These are phyloP conservation scores for Nomada ruficornis DNA, from an alignment of 2,888 invertebrate genomes.

Conservation along the genomic window DNA sequence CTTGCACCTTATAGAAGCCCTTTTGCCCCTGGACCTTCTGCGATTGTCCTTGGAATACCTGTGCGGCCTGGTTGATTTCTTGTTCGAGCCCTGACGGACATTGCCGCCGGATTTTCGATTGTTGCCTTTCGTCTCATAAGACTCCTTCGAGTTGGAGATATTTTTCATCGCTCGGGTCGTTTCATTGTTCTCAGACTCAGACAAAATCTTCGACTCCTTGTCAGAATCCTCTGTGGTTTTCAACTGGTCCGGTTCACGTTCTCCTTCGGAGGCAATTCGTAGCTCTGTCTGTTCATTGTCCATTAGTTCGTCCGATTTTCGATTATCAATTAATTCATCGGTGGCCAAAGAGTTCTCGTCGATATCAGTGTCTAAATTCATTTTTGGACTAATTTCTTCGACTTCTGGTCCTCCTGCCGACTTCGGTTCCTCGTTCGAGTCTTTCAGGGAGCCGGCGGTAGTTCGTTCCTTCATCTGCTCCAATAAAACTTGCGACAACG, in stretches of 20 bases:
- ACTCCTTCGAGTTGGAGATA: neutral
- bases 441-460: neutral
- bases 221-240: constrained; percentile 20
- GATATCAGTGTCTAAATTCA: constrained; percentile 69
- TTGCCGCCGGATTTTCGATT: constrained; percentile 6
- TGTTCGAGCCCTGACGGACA: too few species aligned
- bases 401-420: neutral
- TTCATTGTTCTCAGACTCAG: constrained; percentile 35
- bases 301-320: constrained; percentile 71
- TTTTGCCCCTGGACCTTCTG: constrained; percentile 42
- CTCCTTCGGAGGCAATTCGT: constrained; percentile 25
- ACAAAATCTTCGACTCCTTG: constrained; percentile 24
- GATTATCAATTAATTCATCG: constrained; percentile 72
- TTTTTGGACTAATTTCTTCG: neutral
- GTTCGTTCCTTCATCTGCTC: constrained; percentile 10
- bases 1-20: constrained; percentile 40
- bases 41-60: constrained; percentile 42
- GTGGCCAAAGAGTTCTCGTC: constrained; percentile 74
- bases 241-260: constrained; percentile 5
- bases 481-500: constrained; percentile 58
- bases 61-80: constrained; percentile 24
- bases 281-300: neutral
- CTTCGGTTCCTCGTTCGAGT: constrained; percentile 5
- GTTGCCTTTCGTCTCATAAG: neutral
- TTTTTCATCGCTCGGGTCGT: neutral